Base-by-base conservation (phyloP, 2,113 vertebrate species). In the Chionomys nivalis region DNA sequence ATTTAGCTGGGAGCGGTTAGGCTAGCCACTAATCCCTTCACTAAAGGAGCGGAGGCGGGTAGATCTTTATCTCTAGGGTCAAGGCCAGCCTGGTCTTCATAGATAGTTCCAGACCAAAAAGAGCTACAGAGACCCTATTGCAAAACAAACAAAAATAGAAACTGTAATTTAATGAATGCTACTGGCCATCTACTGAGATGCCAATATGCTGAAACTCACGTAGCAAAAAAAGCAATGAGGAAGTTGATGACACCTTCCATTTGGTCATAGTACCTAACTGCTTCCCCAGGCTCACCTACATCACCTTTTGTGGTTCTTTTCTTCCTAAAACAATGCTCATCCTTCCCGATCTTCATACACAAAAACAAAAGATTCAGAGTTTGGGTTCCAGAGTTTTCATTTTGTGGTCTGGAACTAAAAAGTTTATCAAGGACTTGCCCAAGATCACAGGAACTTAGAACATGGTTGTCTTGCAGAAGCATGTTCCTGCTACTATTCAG, bases 351-450 rank as follows among this genome's bases (percentile, higher is more conserved):
- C 66, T 88, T 68, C 47, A 42, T 23, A 68, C 10, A 42, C 58
- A 87, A 61, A 5, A 76, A 94, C 44, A 94, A 17, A 58, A 96
- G 24, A 86, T 70, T 42, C 76, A 79, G 72, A 81, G 68, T 87
- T 96, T 63, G 42, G 58, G 82, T 61, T 58, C n/a, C 66, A 82
- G 65, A 90, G 63, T 72, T 91, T 39, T 82, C 88, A 87, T 68
- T 81, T 82, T 87, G 58, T 39, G 24, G 19, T 76, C 44, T 7
- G 31, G 31, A 81, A 87, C 44, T 36, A 68, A 36, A 65, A 96
- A 55, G 73, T 44, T 93, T 21, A 87, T 39, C 42, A 90, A 91
- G 39, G 42, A 70, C 68, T 87, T 92, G 77, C 33, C 33, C 28
- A 88, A 75, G 88, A 94, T 63, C 68, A 91, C 39, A 87, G 65